Conservation (phyloP, 2,113 vertebrate species). For the Delphinus delphis region DNA sequence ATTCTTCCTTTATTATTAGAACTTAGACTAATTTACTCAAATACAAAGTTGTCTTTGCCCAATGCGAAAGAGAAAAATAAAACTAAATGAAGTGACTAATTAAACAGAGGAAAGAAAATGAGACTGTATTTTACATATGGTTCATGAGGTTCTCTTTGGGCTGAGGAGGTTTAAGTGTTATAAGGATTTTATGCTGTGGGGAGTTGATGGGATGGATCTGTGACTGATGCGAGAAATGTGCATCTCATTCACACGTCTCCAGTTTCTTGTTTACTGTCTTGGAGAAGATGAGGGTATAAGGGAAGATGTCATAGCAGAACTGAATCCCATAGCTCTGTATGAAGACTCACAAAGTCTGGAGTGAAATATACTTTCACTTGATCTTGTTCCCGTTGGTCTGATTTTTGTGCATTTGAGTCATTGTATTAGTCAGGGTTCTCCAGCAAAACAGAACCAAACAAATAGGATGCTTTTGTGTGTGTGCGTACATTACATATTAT, state of each 20-base stretch:
- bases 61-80: conserved; percentile 63
- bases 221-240: not conserved
- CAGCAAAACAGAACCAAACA: not conserved
- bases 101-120: conserved; percentile 49
- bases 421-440: not conserved
- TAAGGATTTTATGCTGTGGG: not conserved
- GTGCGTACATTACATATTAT: not conserved
- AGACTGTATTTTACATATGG: conserved; percentile 28
- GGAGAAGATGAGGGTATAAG: not conserved
- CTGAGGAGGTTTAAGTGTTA: not conserved
- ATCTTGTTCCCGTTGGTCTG: not conserved
- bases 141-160: not conserved
- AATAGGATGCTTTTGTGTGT: not conserved
- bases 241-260: not conserved
- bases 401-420: conserved; percentile 24
- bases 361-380: not conserved
- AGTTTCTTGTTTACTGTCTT: not conserved
- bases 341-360: not conserved
- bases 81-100: conserved; percentile 64
- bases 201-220: not conserved
- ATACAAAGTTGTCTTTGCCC: conserved; percentile 48
- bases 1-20: conserved; percentile 43
- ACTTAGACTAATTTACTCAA: conserved; percentile 64
- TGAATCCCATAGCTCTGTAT: not conserved
- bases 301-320: not conserved